Percentiles rank a stretch among this genome's conserved stretches.
Evolutionary conservation across 2,888 invertebrate genomes (phyloP).

Genomic region (Lacanobia wlatinum): DNA sequence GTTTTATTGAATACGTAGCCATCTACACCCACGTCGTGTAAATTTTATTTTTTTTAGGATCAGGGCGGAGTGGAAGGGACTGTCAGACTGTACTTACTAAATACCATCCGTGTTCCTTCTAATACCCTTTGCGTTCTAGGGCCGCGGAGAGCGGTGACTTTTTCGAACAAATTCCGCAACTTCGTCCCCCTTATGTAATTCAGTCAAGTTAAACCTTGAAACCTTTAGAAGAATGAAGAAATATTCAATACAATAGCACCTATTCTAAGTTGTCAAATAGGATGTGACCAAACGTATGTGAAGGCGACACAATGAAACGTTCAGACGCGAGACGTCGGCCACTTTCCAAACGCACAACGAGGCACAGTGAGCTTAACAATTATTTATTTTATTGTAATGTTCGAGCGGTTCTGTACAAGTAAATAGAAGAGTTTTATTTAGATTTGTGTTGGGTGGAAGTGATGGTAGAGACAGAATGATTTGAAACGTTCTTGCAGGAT

Average conservation of each 20-base stretch:
- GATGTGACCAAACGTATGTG: slow-evolving; percentile 28
- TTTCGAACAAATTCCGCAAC: too few relatives aligned
- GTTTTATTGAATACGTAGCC: too few relatives aligned
- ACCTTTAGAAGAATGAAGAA: background rate
- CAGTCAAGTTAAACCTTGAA: background rate
- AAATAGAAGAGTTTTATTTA: background rate
- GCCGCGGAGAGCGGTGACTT: too few relatives aligned
- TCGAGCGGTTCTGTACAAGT: slow-evolving; percentile 7
- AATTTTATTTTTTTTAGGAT: too few relatives aligned
- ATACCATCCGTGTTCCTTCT: too few relatives aligned
- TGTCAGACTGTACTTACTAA: too few relatives aligned
- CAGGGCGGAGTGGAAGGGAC: too few relatives aligned
- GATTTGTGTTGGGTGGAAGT: background rate
- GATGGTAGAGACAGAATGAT: background rate
- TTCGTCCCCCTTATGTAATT: background rate
- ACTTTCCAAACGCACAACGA: slow-evolving; percentile 62
- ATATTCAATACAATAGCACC: slow-evolving; percentile 11
- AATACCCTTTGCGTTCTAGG: too few relatives aligned
- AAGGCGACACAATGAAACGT: slow-evolving; percentile 46
- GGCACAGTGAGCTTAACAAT: slow-evolving; percentile 40
- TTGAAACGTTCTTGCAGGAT: background rate
- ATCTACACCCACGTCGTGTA: too few relatives aligned
- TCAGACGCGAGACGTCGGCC: slow-evolving; percentile 32
- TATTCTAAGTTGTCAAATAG: slow-evolving; percentile 44
- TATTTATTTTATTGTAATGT: slow-evolving; percentile 38